These are phyloP conservation scores for Loxodonta africana DNA, from an alignment of 2,113 vertebrate genomes.

Conservation along the genomic window DNA sequence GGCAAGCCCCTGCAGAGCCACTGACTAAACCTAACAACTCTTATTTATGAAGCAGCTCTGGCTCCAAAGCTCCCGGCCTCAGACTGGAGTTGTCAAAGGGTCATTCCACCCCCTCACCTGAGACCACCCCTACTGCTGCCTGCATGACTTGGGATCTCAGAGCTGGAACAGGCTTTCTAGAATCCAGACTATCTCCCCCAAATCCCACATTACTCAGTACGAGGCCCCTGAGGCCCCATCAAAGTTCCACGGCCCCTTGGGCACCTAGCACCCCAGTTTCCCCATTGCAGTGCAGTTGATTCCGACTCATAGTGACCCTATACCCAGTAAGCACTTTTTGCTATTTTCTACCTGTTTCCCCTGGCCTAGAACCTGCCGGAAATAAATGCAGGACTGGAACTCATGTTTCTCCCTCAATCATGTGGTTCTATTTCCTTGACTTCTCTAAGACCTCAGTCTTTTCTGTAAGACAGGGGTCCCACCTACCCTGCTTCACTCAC, in stretches of 20 bases:
- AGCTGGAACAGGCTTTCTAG: neutral
- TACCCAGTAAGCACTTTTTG: neutral
- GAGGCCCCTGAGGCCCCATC: neutral
- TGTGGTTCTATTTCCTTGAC: neutral
- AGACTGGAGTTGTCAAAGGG: neutral
- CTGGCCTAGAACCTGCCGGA: neutral
- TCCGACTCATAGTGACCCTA: too few relatives aligned
- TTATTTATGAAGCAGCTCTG: neutral
- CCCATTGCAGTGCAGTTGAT: too few relatives aligned
- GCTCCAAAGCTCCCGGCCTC: neutral
- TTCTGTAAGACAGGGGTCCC: neutral
- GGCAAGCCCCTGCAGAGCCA: neutral
- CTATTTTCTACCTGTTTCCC: neutral
- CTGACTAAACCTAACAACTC: neutral
- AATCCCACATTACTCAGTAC: neutral
- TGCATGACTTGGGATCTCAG: neutral
- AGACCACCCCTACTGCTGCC: neutral
- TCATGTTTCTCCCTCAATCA: neutral
- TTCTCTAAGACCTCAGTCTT: neutral
- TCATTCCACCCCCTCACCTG: too few relatives aligned
- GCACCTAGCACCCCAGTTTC: neutral
- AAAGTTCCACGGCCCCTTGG: neutral
- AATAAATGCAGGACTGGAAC: neutral
- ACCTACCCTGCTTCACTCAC: neutral
- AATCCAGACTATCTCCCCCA: neutral